Percentiles rank a stretch among this genome's conserved stretches.
Evolutionary conservation across 2,113 vertebrate genomes (phyloP).

Genomic region (Cyanoliseus patagonus): DNA sequence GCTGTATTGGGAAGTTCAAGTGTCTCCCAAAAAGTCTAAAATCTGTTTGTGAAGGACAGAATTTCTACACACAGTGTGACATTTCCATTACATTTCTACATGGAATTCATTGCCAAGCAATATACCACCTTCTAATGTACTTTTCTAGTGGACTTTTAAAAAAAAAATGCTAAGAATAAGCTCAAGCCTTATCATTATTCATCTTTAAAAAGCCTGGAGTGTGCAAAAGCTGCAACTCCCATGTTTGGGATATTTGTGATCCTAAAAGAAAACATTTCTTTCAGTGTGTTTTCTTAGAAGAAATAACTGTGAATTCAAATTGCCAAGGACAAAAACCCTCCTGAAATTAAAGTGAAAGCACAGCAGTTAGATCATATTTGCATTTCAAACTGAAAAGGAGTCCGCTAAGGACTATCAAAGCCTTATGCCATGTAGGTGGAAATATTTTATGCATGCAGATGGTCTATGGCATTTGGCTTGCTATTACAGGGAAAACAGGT

Average conservation of each 20-base stretch:
- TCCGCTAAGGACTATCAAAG: background rate
- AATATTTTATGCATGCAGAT: slow-evolving; percentile 10
- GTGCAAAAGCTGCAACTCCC: background rate
- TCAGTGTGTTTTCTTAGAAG: background rate
- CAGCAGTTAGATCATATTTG: background rate
- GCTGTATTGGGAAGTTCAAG: background rate
- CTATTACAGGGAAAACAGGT: slow-evolving; percentile 4
- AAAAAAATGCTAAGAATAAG: background rate
- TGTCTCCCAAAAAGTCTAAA: background rate
- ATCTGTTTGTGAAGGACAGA: background rate
- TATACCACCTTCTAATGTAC: background rate
- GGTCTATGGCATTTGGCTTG: background rate
- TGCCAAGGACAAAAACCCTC: background rate
- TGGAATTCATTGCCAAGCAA: background rate
- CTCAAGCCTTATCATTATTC: background rate
- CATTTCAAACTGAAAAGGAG: slow-evolving; percentile 16
- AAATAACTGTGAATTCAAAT: background rate
- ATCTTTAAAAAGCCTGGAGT: background rate
- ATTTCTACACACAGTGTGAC: background rate
- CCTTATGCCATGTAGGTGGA: background rate
- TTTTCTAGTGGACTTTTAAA: background rate
- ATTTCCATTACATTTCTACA: background rate
- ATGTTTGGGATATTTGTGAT: background rate
- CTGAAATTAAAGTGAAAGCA: background rate
- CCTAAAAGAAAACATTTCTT: background rate